phyloP scores from a whole-genome alignment of 2,113 vertebrate species.

The Sakesphorus luctuosus region DNA sequence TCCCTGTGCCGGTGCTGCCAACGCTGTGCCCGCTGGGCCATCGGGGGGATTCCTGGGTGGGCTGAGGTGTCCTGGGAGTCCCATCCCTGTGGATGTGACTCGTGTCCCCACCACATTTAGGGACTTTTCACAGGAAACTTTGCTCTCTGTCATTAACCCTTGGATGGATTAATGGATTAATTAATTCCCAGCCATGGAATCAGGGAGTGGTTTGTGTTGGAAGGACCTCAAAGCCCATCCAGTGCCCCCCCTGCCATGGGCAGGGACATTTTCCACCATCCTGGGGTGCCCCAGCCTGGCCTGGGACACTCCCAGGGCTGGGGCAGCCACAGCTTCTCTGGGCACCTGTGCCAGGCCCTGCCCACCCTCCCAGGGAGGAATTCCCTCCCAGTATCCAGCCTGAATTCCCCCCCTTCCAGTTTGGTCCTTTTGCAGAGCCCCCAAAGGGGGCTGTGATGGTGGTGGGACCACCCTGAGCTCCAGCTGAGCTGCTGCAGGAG shows the following conservation, averaged over 20 bases:
- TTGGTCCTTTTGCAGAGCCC: neutral
- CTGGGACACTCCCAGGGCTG: neutral
- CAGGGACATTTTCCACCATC: neutral
- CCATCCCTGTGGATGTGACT: neutral
- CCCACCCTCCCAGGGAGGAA: neutral
- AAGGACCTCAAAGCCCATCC: neutral
- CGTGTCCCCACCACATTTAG: fast-evolving
- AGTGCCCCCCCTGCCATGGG: neutral
- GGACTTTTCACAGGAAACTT: fast-evolving
- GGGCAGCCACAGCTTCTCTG: neutral
- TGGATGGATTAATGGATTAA: too few species aligned
- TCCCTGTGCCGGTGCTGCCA: neutral
- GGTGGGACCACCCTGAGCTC: neutral
- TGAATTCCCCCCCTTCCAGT: neutral
- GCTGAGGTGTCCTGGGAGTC: neutral
- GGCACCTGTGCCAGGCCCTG: too few species aligned
- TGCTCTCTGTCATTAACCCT: neutral
- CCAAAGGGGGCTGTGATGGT: fast-evolving
- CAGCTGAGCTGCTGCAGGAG: fast-evolving
- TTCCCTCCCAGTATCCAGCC: neutral
- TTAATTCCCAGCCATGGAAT: neutral
- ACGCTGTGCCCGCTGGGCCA: neutral
- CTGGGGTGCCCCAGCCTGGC: neutral
- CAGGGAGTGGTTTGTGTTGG: neutral
- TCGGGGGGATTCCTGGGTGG: fast-evolving